These are phyloP conservation scores for Pristis pectinata DNA, from an alignment of 2,797 vertebrate genomes.

Conservation along the genomic window DNA sequence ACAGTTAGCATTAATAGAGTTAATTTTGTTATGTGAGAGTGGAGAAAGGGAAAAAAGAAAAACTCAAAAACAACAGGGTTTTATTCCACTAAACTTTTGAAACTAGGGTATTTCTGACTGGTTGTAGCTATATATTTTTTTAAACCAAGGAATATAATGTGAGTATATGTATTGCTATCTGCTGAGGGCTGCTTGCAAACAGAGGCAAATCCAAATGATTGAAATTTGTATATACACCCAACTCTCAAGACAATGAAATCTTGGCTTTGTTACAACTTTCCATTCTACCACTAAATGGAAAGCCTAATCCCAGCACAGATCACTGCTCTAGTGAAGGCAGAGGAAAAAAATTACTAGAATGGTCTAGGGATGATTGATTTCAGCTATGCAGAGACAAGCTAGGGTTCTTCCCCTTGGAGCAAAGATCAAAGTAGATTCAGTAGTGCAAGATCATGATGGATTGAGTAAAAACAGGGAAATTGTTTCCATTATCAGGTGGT, in stretches of 20 bases:
- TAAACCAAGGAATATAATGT: background rate
- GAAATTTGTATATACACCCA: background rate
- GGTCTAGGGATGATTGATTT: no score
- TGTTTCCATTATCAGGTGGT: no score
- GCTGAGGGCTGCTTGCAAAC: background rate
- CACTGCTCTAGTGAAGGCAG: background rate
- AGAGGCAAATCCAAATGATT: background rate
- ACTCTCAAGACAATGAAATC: background rate
- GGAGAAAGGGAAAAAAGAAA: background rate
- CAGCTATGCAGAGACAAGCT: no score
- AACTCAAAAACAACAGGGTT: background rate
- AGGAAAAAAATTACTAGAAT: no score
- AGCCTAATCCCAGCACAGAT: background rate
- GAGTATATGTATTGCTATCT: background rate
- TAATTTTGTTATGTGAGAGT: background rate
- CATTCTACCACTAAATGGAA: background rate
- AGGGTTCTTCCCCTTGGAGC: no score
- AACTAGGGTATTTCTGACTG: background rate
- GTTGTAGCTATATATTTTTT: background rate
- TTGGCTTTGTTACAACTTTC: background rate
- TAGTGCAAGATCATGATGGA: no score
- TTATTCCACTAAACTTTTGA: background rate
- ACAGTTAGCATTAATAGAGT: background rate
- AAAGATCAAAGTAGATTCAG: no score
- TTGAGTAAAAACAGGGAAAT: no score